These are phyloP conservation scores for Typhlichthys eigenmanni DNA, from an alignment of 2,797 vertebrate genomes.

Conservation along the genomic window DNA sequence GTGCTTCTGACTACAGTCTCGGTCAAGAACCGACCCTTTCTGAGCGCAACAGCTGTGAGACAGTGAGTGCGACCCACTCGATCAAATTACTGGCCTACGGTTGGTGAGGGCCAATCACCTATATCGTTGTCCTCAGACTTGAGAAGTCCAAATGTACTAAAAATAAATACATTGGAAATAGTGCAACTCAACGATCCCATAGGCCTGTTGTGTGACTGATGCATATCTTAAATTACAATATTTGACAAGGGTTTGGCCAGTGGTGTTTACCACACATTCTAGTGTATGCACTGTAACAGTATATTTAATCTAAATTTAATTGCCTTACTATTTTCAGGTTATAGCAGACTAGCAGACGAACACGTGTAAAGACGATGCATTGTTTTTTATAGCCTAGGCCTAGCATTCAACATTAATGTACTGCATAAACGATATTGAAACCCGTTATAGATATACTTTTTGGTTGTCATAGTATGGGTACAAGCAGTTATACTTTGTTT, in stretches of 20 bases:
- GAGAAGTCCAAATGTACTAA: constrained; percentile 8
- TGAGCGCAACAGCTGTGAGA: constrained; percentile 70
- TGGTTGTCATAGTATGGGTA: neutral
- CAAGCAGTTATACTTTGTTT: neutral
- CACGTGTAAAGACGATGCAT: constrained; percentile 43
- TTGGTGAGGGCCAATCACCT: constrained; percentile 34
- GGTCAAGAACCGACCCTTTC: constrained; percentile 14
- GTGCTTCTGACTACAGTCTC: constrained; percentile 34
- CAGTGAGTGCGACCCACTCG: constrained; percentile 40
- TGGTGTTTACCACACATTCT: neutral
- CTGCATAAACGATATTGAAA: neutral
- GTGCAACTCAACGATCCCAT: neutral
- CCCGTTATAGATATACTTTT: neutral
- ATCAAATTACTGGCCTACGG: constrained; percentile 75
- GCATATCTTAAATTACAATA: neutral
- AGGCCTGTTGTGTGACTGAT: too few relatives aligned
- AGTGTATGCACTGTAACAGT: constrained; percentile 45
- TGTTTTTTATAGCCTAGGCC: constrained; percentile 46
- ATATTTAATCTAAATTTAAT: constrained; percentile 71
- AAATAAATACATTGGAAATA: constrained; percentile 9
- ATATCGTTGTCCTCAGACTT: neutral
- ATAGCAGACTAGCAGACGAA: constrained; percentile 12
- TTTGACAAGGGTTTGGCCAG: constrained; percentile 4
- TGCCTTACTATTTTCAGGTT: constrained; percentile 65
- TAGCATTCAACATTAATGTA: neutral